phyloP scores from a whole-genome alignment of 2,113 vertebrate genomes.

The Ovis canadensis region DNA sequence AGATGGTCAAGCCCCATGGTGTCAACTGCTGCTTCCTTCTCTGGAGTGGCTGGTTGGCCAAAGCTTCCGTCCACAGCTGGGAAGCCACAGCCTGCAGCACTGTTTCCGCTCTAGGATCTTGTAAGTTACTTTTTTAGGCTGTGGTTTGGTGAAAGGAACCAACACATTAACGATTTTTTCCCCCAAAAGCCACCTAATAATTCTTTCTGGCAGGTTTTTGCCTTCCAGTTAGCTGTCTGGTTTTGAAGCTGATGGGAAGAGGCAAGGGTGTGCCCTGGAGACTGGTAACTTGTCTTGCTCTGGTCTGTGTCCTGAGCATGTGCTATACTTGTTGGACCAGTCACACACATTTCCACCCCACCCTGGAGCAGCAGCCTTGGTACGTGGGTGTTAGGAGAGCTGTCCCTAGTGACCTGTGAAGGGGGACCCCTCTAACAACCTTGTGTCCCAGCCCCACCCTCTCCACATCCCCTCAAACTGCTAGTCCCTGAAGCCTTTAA shows the following conservation, averaged over 20 bases:
- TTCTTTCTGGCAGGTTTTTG: conserved; percentile 33
- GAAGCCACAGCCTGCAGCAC: conserved; percentile 26
- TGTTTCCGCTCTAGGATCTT: conserved; percentile 56
- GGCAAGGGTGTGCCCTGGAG: background rate
- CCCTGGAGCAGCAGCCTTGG: background rate
- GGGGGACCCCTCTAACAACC: background rate
- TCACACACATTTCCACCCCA: background rate
- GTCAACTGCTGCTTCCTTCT: background rate
- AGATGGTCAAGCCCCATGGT: background rate
- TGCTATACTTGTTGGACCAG: background rate
- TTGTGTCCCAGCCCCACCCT: background rate
- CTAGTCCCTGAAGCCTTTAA: conserved; percentile 66
- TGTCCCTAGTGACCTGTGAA: background rate
- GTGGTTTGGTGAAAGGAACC: conserved; percentile 72
- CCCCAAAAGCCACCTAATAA: conserved; percentile 55
- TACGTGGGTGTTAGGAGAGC: background rate
- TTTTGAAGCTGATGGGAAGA: conserved; percentile 1
- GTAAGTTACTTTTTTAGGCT: conserved; percentile 63
- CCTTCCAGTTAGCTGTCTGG: conserved; percentile 37
- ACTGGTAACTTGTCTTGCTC: background rate
- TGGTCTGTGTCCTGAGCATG: background rate
- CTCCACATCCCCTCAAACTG: background rate
- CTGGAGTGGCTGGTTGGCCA: background rate
- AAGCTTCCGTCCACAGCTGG: conserved; percentile 7
- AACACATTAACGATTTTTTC: conserved; percentile 54